A percentile compares a stretch with the other conserved stretches of the same genome.
phyloP scores from a whole-genome alignment of 2,113 vertebrate genomes.

The Bagarius yarrelli region DNA sequence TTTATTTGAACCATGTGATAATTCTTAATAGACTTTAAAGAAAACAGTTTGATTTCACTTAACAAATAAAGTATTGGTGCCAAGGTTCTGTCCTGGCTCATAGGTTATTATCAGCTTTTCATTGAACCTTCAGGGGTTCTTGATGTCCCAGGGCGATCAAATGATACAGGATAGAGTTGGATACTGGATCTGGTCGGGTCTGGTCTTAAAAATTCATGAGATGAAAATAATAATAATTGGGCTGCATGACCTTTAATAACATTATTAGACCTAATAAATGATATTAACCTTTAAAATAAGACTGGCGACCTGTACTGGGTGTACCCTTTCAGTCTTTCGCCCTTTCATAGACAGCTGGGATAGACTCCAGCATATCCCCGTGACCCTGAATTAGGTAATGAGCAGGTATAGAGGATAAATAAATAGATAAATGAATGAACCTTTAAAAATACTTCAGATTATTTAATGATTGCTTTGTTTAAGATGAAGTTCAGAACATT shows the following conservation, averaged over 20 bases:
- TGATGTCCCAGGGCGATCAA: no score
- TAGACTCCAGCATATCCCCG: no score
- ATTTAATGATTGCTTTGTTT: background rate
- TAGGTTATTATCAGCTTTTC: background rate
- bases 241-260: no score
- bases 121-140: background rate
- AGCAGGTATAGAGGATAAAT: no score
- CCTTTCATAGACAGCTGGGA: no score
- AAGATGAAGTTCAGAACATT: background rate
- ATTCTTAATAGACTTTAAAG: slow-evolving; percentile 3
- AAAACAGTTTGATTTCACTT: background rate
- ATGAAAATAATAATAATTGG: background rate
- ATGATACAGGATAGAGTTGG: background rate
- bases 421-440: background rate
- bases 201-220: background rate
- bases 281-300: background rate
- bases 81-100: background rate
- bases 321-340: no score
- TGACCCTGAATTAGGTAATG: no score
- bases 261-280: background rate
- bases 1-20: background rate
- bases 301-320: no score
- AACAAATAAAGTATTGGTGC: background rate
- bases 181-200: background rate
- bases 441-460: background rate